phyloP scores from a whole-genome alignment of 2,113 vertebrate species.

The Puma concolor region DNA sequence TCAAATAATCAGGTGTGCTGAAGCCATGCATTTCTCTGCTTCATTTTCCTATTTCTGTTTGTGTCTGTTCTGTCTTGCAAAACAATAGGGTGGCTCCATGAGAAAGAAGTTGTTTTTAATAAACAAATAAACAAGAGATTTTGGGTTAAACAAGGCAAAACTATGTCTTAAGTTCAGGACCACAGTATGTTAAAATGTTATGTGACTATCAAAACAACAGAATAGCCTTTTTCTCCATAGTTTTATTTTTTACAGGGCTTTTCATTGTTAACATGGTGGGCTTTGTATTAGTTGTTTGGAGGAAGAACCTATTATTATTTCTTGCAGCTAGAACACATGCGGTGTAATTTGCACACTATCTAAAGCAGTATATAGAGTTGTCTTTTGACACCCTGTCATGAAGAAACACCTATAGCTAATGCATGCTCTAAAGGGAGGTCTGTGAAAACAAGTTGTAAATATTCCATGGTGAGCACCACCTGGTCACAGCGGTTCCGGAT shows the following conservation, averaged over 20 bases:
- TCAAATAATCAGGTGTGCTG: background rate
- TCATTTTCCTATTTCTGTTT: background rate
- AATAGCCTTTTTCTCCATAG: background rate
- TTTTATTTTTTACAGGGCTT: background rate
- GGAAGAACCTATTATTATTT: background rate
- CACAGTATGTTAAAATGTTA: background rate
- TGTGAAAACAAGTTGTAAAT: background rate
- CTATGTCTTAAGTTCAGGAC: background rate
- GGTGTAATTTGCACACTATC: background rate
- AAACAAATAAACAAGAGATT: background rate
- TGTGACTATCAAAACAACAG: background rate
- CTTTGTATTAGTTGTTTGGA: background rate
- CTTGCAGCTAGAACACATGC: background rate
- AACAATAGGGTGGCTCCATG: background rate
- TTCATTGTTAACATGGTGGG: background rate
- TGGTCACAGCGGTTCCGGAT: constrained; percentile 97
- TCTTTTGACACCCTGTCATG: background rate
- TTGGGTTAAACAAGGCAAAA: background rate
- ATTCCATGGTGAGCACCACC: constrained; percentile 95
- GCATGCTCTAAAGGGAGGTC: background rate
- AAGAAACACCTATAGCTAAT: background rate
- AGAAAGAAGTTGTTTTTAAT: background rate
- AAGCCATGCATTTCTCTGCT: background rate
- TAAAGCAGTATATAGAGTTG: background rate
- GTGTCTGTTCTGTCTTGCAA: background rate